A percentile compares a stretch with the other conserved stretches of the same genome.
phyloP scores from a whole-genome alignment of 2,888 invertebrate genomes.

The Antheraea yamamai region DNA sequence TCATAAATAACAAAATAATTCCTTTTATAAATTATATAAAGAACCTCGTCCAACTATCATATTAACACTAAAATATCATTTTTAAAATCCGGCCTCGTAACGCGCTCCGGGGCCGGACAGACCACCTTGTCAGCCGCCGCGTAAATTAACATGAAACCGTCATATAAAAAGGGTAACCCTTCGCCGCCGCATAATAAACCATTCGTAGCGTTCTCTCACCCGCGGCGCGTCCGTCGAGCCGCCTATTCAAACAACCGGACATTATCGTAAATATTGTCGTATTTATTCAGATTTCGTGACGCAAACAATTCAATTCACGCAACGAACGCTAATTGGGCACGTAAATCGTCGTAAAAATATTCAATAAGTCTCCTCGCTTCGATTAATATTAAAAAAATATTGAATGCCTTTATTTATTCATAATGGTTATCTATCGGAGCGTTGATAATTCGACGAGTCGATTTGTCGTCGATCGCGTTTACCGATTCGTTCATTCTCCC shows the following conservation, averaged over 20 bases:
- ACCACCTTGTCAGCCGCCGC: slow-evolving; percentile 73
- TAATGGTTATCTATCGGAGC: slow-evolving; percentile 26
- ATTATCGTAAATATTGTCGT: slow-evolving; percentile 81
- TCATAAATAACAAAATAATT: slow-evolving; percentile 34
- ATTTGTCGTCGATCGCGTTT: slow-evolving; percentile 58
- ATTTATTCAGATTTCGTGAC: slow-evolving; percentile 77
- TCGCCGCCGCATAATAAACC: slow-evolving; percentile 72
- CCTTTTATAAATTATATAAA: slow-evolving; percentile 55
- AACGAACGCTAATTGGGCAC: slow-evolving; percentile 76
- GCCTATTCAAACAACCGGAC: slow-evolving; percentile 71
- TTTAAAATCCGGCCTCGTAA: slow-evolving; percentile 44
- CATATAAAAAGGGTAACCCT: slow-evolving; percentile 76
- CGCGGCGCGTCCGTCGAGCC: slow-evolving; percentile 61
- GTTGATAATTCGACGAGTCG: slow-evolving; percentile 60
- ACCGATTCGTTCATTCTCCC: slow-evolving; percentile 45
- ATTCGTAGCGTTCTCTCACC: slow-evolving; percentile 51
- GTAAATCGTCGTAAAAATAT: slow-evolving; percentile 75
- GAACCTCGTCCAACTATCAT: slow-evolving; percentile 55
- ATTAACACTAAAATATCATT: slow-evolving; percentile 78
- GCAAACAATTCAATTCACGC: slow-evolving; percentile 82
- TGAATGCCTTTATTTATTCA: slow-evolving; percentile 28
- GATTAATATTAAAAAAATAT: slow-evolving; percentile 70
- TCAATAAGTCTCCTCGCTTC: slow-evolving; percentile 74
- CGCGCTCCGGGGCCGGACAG: slow-evolving; percentile 46
- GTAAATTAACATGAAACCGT: slow-evolving; percentile 74